These are phyloP conservation scores for Saccopteryx leptura DNA, from an alignment of 2,113 vertebrate species.

Conservation along the genomic window DNA sequence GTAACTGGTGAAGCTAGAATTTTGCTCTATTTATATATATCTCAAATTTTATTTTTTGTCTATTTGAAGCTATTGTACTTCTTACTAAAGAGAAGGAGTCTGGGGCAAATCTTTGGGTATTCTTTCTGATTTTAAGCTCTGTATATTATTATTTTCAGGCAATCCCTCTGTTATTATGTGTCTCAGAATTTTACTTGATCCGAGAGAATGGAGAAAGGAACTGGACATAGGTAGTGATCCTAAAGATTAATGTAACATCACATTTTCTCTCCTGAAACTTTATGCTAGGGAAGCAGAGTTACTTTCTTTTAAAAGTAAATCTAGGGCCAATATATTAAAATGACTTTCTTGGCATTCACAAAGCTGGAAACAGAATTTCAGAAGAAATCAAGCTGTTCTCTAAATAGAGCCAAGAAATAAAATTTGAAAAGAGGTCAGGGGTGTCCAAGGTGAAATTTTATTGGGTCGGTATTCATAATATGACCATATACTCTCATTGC, in stretches of 20 bases:
- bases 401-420: constrained; percentile 66
- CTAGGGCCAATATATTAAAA: constrained; percentile 36
- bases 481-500: neutral
- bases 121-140: neutral
- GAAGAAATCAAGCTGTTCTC: constrained; percentile 54
- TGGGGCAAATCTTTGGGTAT: neutral
- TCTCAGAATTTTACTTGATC: constrained; percentile 37
- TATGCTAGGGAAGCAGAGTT: neutral
- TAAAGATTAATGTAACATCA: neutral
- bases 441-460: constrained; percentile 69
- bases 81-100: neutral
- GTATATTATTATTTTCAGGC: neutral
- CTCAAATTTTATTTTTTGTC: neutral
- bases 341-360: constrained; percentile 57
- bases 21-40: neutral
- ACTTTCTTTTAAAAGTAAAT: constrained; percentile 51
- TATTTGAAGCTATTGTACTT: neutral
- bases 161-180: neutral
- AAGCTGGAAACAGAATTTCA: constrained; percentile 34
- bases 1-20: neutral
- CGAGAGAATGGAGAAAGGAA: neutral
- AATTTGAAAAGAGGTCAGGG: constrained; percentile 64
- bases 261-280: neutral
- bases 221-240: neutral
- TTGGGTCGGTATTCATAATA: constrained; percentile 57